Evolutionary conservation across 2,888 invertebrate species (phyloP).

Genomic region (Philhelius pedissequus): DNA sequence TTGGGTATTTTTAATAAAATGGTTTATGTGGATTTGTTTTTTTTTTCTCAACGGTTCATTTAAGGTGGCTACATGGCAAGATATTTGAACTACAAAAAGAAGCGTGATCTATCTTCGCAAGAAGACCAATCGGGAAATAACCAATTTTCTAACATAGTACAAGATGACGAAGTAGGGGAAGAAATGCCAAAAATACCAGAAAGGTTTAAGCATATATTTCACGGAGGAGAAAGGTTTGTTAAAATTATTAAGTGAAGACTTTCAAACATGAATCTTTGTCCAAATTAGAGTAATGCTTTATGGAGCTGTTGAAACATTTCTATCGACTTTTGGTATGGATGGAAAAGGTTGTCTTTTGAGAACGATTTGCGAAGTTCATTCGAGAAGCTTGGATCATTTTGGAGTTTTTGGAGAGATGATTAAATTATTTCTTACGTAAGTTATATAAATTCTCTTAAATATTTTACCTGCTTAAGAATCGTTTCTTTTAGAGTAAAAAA

Average conservation of each 20-base stretch:
- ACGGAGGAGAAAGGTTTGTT: slow-evolving; percentile 85
- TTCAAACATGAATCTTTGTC: neutral
- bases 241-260: neutral
- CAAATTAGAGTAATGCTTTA: slow-evolving; percentile 84
- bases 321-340: slow-evolving; percentile 89
- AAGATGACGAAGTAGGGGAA: slow-evolving; percentile 68
- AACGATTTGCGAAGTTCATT: slow-evolving; percentile 92
- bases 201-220: slow-evolving; percentile 82
- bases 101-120: slow-evolving; percentile 78
- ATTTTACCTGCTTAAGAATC: neutral
- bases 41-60: neutral
- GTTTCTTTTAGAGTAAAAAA: slow-evolving; percentile 85
- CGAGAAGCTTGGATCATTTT: slow-evolving; percentile 87
- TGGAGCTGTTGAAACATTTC: slow-evolving; percentile 87
- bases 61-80: slow-evolving; percentile 85
- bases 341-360: slow-evolving; percentile 90
- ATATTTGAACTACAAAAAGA: slow-evolving; percentile 83
- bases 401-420: slow-evolving; percentile 91
- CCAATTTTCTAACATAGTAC: slow-evolving; percentile 41
- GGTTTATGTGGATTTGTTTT: neutral
- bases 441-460: neutral
- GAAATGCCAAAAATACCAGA: slow-evolving; percentile 77
- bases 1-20: slow-evolving; percentile 79
- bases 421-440: slow-evolving; percentile 90
- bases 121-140: slow-evolving; percentile 11